Percentiles rank a stretch among this genome's conserved stretches.
These are phyloP conservation scores for Dromiciops gliroides DNA, from an alignment of 2,113 vertebrate genomes.

Conservation along the genomic window DNA sequence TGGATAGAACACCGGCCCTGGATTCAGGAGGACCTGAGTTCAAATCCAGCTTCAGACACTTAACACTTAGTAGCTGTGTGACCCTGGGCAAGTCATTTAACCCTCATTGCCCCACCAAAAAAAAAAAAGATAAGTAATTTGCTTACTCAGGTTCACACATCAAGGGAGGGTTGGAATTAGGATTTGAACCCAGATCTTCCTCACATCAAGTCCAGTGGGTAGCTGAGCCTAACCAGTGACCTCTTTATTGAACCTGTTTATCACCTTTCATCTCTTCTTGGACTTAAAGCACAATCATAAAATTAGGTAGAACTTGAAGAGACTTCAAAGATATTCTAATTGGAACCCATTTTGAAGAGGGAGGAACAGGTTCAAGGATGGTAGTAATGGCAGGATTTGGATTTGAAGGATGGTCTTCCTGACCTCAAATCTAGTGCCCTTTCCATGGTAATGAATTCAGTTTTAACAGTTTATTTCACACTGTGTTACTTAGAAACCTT, in stretches of 20 bases:
- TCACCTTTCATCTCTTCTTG: neutral
- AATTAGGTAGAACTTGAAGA: accelerated
- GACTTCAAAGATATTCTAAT: neutral
- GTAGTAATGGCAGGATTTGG: neutral
- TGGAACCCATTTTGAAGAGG: neutral
- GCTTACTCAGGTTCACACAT: neutral
- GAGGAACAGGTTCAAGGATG: neutral
- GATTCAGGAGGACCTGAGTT: no score
- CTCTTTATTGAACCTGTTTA: neutral
- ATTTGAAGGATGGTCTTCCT: neutral
- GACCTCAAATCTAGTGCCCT: neutral
- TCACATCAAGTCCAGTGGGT: neutral
- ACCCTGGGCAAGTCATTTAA: no score
- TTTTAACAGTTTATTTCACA: neutral
- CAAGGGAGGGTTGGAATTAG: neutral
- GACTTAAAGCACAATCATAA: neutral
- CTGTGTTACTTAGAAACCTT: neutral
- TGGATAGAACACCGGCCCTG: no score
- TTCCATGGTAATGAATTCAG: neutral
- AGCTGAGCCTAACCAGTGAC: neutral
- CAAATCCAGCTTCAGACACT: no score
- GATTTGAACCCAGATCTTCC: neutral
- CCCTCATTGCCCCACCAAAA: no score
- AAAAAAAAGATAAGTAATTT: neutral
- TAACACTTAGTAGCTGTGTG: no score